These are phyloP conservation scores for Sitta carolinensis DNA, from an alignment of 2,797 vertebrate genomes.

Conservation along the genomic window DNA sequence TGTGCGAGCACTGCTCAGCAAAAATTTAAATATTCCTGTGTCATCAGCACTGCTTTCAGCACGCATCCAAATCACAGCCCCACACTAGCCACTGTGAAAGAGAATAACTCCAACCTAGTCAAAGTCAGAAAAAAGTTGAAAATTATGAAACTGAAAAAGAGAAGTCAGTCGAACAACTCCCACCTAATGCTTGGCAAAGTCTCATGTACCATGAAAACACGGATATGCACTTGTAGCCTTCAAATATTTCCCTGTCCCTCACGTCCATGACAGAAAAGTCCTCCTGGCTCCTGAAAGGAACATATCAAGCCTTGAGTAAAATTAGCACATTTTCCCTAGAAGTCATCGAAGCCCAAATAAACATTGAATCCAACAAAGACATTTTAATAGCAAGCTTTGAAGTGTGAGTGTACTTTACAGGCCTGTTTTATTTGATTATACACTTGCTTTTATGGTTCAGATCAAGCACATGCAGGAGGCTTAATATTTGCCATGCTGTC, in stretches of 20 bases:
- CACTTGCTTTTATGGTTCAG: conserved; percentile 42
- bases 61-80: background rate
- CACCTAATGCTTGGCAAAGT: background rate
- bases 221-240: background rate
- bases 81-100: background rate
- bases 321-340: background rate
- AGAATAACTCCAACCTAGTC: background rate
- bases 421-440: conserved; percentile 27
- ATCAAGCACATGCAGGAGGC: conserved; percentile 27
- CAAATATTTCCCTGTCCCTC: background rate
- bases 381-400: background rate
- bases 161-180: background rate
- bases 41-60: background rate
- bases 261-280: background rate
- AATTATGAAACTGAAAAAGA: background rate
- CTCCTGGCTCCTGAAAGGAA: background rate
- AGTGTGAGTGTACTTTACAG: background rate
- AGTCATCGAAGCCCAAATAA: background rate
- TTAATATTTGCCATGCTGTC: background rate
- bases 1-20: rapidly evolving
- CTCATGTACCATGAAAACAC: rapidly evolving
- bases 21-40: background rate
- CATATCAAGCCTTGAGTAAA: background rate
- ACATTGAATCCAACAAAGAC: background rate
- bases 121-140: background rate